Percentiles rank a stretch among this genome's conserved stretches.
Conservation (phyloP, 2,113 vertebrate species). For the Ceyx melanurus region DNA sequence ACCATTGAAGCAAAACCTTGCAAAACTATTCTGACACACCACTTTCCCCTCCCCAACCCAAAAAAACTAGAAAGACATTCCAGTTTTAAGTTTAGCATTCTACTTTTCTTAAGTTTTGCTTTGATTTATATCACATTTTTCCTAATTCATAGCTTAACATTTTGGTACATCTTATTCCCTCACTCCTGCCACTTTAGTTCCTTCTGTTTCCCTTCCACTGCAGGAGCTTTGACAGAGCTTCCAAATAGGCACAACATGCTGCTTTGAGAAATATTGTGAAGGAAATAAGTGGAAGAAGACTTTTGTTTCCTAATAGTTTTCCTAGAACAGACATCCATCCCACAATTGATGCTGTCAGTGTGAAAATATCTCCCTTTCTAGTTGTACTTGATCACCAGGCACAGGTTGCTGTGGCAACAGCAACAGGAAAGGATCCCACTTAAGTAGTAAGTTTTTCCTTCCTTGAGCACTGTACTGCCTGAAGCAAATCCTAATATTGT, state of each 20-base stretch:
- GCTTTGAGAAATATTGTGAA: neutral
- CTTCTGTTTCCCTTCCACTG: neutral
- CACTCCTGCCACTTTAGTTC: neutral
- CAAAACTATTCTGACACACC: neutral
- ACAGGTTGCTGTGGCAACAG: neutral
- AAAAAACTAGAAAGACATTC: neutral
- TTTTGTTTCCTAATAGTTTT: neutral
- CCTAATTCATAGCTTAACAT: neutral
- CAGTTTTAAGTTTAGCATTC: neutral
- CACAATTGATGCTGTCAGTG: neutral
- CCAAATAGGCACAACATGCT: neutral
- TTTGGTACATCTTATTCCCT: neutral
- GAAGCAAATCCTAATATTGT: neutral
- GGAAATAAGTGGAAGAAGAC: neutral
- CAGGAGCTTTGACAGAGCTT: neutral
- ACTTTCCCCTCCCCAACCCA: accelerated
- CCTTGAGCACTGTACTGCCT: neutral
- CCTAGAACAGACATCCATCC: neutral
- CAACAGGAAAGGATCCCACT: neutral
- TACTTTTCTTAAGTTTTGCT: neutral
- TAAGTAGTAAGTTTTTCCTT: neutral
- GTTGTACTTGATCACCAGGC: neutral
- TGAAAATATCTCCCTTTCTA: neutral
- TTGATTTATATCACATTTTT: neutral
- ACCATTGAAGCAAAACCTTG: neutral